Base-by-base conservation (phyloP, 2,888 invertebrate species). In the Dynastes hyllus region DNA sequence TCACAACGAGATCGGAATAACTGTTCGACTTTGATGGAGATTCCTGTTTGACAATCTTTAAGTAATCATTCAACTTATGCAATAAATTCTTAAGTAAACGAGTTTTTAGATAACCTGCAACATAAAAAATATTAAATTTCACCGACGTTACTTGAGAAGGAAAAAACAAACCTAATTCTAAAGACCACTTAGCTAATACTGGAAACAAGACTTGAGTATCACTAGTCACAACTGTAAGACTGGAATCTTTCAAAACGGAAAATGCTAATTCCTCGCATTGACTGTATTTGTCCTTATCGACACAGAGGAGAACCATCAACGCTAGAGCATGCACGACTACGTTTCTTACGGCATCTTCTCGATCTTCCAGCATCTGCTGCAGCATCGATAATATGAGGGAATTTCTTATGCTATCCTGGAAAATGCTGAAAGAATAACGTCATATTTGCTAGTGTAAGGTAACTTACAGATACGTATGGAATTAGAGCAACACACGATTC, bases 311-410 rank as follows among this genome's bases (percentile, higher is more conserved):
- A 65, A 92, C 90, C 40, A 94, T 88, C 5, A 93, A 86, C 0
- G 93, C 91, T 40, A 94, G 88, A 84, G 93, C 93, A 83, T 90
- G 90, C 3, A 93, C 90, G 6, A 92, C 92, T n/a, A 92, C 91
- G 80, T 91, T 91, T 81, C 93, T 87, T 1, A 94, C 93, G 69
- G 87, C 85, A 32, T 92, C 91, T 82, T 93, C 92, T 82, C 92
- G 91, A 84, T 94, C 94, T 82, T 94, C 93, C 77, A 93, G 86
- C 92, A 94, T 92, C 89, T 94, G 94, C 84, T 93, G 93, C 53
- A 94, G 88, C 92, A 94, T 94, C 11, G 94, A 93, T 66, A 94
- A 88, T 86, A 94, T 91, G 50, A 94, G 87, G 0, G 94, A 94
- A 84, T 93, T 93, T 53, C 93, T 89, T 58, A 94, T 91, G 58